phyloP scores from a whole-genome alignment of 2,113 vertebrate genomes.

The Oncorhynchus nerka region DNA sequence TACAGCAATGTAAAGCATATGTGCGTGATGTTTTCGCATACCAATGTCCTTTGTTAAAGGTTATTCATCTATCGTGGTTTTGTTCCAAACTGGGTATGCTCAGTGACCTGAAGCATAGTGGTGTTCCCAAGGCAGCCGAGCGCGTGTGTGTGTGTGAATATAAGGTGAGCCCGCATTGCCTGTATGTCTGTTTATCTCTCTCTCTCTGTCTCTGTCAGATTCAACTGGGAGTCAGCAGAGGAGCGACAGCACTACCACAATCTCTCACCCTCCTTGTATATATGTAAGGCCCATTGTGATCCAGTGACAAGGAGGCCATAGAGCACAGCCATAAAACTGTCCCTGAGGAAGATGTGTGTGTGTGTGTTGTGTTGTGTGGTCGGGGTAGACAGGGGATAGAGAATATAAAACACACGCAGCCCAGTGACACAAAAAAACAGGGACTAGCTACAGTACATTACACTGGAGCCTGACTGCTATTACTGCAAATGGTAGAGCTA shows the following conservation, averaged over 20 bases:
- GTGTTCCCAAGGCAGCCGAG: conserved; percentile 21
- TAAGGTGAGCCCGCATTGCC: neutral
- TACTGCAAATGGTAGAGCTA: neutral
- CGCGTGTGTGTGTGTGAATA: neutral
- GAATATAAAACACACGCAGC: neutral
- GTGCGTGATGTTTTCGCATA: conserved; percentile 17
- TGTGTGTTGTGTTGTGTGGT: neutral
- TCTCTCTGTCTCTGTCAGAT: neutral
- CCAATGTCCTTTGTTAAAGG: too few relatives aligned
- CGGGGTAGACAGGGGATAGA: too few relatives aligned
- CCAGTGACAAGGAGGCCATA: neutral
- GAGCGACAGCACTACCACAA: neutral
- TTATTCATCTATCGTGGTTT: neutral
- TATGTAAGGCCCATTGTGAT: conserved; percentile 12
- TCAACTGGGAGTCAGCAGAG: neutral
- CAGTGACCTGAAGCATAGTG: conserved; percentile 41
- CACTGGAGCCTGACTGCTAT: too few relatives aligned
- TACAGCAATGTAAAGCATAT: conserved; percentile 21
- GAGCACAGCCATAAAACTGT: neutral
- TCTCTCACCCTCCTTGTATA: neutral
- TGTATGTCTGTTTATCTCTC: neutral
- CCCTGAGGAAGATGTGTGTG: neutral
- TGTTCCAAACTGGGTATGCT: conserved; percentile 32
- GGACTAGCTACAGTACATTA: too few relatives aligned
- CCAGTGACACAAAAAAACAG: too few relatives aligned